Base-by-base conservation (phyloP, 2,113 vertebrate genomes). In the Indicator indicator region DNA sequence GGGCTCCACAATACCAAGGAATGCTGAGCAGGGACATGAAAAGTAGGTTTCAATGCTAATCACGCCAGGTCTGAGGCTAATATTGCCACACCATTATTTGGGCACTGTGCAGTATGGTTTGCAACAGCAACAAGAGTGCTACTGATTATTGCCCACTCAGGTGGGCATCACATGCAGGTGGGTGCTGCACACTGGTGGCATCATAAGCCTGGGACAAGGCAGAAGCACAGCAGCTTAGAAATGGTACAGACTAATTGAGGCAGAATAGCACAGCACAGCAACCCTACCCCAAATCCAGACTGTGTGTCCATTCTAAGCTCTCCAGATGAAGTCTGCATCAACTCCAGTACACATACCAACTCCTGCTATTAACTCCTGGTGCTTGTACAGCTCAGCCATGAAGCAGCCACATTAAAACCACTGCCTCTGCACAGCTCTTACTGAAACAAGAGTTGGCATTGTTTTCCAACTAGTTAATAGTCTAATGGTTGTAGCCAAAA, bases 331-430 rank as follows among this genome's bases (percentile, higher is more conserved):
- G 9, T 5, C n/a, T 40, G 24, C 62, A 73, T 23, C 50, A 33
- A 0, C 70, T n/a, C 38, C 8, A 14, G 20, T 16, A 14, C 42
- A 1, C 0, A 0, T 32, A 32, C 12, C 28, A 68, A 50, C 9
- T 40, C n/a, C 24, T 1, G 11, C 27, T 3, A 27, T 56, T 55
- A 46, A 26, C 63, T 30, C 58, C 32, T 2, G 13, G 12, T 11
- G 21, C 38, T 36, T 60, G 5, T 8, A 65, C 46, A 77, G 60
- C 17, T 80, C 81, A 78, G 46, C 55, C 13, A 13, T 1, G 23
- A 67, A 65, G 50, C 0, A 1, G 36, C 30, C 63, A 11, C n/a
- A 30, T 38, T 24, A 71, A 87, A 82, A 68, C 21, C 26, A 40
- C 38, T 28, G 8, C n/a, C 26, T 44, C 40, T 55, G 30, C 48